phyloP scores from a whole-genome alignment of 2,113 vertebrate genomes.

The Elephantulus edwardii region DNA sequence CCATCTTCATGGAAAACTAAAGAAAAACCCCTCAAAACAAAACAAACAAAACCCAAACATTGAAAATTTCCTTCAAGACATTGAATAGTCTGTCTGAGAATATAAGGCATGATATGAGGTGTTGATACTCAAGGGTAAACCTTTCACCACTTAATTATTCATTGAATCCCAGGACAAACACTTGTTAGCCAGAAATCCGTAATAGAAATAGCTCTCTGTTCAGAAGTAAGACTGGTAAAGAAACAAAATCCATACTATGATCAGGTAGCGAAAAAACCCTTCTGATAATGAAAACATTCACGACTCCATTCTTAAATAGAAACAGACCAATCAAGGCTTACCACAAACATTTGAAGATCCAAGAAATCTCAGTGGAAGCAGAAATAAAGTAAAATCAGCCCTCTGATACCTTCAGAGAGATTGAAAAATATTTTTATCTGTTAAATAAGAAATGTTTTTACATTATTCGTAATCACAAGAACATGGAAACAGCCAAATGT shows the following conservation, averaged over 20 bases:
- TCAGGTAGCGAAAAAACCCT: fast-evolving
- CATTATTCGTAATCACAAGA: not conserved
- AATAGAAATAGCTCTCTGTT: not conserved
- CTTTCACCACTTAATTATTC: not conserved
- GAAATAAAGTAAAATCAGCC: conserved; percentile 24
- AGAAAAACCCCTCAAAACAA: too few species aligned
- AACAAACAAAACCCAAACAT: not conserved
- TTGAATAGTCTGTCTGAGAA: not conserved
- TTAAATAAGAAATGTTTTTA: not conserved
- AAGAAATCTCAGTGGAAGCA: not conserved
- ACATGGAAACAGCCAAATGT: not conserved
- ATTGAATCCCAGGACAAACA: not conserved
- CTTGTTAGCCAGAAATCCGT: not conserved
- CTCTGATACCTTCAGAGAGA: conserved; percentile 15
- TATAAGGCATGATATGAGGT: too few species aligned
- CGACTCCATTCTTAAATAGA: not conserved
- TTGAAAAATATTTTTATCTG: conserved; percentile 4
- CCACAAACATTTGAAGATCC: not conserved
- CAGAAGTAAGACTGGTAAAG: not conserved
- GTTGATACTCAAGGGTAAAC: too few species aligned
- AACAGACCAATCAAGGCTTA: not conserved
- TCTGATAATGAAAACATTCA: not conserved
- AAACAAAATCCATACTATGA: not conserved
- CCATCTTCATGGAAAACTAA: too few species aligned
- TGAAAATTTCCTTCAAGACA: not conserved